These are phyloP conservation scores for Cotesia typhae DNA, from an alignment of 1,140 invertebrate genomes.

Conservation along the genomic window DNA sequence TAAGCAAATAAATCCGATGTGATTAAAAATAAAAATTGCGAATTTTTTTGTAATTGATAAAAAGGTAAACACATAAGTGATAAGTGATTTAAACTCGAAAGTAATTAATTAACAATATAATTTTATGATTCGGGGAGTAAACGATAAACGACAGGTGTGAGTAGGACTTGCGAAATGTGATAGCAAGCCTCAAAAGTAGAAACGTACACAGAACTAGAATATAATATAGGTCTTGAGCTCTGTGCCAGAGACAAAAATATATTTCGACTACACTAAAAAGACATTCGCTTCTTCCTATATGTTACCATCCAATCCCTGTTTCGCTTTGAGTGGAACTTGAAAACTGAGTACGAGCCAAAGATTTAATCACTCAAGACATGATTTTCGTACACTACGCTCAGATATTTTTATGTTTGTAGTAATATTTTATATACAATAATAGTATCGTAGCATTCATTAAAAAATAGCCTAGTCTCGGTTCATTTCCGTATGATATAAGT, in stretches of 20 bases:
- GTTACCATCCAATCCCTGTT: slow-evolving; percentile 19
- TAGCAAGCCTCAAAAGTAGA: slow-evolving; percentile 11
- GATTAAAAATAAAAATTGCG: too few species aligned
- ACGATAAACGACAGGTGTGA: too few species aligned
- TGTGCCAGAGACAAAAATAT: slow-evolving; percentile 64
- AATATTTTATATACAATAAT: too few species aligned
- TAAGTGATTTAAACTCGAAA: too few species aligned
- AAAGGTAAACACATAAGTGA: too few species aligned
- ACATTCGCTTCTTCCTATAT: slow-evolving; percentile 2
- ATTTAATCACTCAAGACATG: slow-evolving; percentile 4
- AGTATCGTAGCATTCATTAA: too few species aligned
- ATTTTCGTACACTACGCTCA: not conserved
- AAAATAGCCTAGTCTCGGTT: too few species aligned
- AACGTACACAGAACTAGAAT: slow-evolving; percentile 2
- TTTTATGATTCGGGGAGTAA: too few species aligned
- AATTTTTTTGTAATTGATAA: too few species aligned
- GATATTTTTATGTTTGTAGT: not conserved
- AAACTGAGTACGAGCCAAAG: not conserved
- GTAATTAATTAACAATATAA: too few species aligned
- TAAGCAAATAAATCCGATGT: too few species aligned
- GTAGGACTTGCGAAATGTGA: not conserved
- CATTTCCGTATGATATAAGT: too few species aligned
- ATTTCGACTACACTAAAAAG: slow-evolving; percentile 40
- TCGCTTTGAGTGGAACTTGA: slow-evolving; percentile 4
- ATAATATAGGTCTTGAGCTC: slow-evolving; percentile 60